Evolutionary conservation across 2,888 invertebrate genomes (phyloP).

Genomic region (Eupithecia subumbrata): DNA sequence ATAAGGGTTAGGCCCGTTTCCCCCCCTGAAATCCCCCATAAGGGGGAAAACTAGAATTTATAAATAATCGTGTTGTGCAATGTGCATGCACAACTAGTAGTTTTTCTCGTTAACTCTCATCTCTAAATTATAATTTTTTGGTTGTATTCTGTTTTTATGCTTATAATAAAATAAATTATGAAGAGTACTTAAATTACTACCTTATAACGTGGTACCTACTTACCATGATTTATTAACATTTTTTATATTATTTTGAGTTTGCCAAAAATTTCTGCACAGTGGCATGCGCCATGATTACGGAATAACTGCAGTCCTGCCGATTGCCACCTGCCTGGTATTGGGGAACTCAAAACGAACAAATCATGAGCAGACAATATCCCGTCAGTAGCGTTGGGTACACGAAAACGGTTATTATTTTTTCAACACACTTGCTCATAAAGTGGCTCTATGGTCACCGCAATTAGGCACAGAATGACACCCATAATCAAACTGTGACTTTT

Average conservation of each 20-base stretch:
- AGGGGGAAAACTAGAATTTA: too few species aligned
- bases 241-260: background rate
- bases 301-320: background rate
- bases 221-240: too few species aligned
- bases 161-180: background rate
- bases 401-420: too few species aligned
- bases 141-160: background rate
- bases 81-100: background rate
- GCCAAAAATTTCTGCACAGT: background rate
- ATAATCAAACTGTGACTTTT: too few species aligned
- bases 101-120: background rate
- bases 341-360: background rate
- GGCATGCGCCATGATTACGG: background rate
- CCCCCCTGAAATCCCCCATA: too few species aligned
- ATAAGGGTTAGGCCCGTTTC: too few species aligned
- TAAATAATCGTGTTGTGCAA: background rate
- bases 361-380: background rate
- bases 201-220: background rate
- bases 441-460: too few species aligned
- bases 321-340: background rate
- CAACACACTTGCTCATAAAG: too few species aligned
- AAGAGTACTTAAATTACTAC: background rate
- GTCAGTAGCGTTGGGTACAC: too few species aligned
- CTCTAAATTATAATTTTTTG: background rate
- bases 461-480: too few species aligned